These are phyloP conservation scores for Apoda limacodes DNA, from an alignment of 2,888 invertebrate genomes.

Conservation along the genomic window DNA sequence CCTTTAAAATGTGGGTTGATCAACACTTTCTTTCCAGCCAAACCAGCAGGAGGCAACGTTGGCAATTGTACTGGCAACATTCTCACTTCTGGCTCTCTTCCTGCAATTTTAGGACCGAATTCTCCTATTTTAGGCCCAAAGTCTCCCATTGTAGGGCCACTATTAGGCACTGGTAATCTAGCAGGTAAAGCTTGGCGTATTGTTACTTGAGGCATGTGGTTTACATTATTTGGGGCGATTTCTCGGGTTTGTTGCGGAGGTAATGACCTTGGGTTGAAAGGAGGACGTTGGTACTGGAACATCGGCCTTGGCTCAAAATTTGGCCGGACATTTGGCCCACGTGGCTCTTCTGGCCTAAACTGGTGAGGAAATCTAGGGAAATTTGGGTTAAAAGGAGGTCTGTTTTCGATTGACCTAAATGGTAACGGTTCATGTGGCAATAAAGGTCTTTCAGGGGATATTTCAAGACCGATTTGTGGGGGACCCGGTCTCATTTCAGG, in stretches of 20 bases:
- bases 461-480: slow-evolving; percentile 25
- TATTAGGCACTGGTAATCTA: slow-evolving; percentile 8
- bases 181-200: slow-evolving; percentile 34
- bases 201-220: slow-evolving; percentile 44
- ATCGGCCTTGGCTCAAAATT: slow-evolving; percentile 34
- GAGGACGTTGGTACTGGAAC: slow-evolving; percentile 31
- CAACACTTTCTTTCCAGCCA: slow-evolving; percentile 71
- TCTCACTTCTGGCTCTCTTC: slow-evolving; percentile 44
- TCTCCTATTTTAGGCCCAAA: slow-evolving; percentile 14
- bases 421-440: slow-evolving; percentile 24
- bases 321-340: slow-evolving; percentile 23
- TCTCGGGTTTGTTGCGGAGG: slow-evolving; percentile 29
- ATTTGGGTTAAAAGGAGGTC: slow-evolving; percentile 23
- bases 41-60: slow-evolving; percentile 39
- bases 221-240: slow-evolving; percentile 29
- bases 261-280: slow-evolving; percentile 23
- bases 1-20: slow-evolving; percentile 78
- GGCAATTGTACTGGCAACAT: slow-evolving; percentile 53
- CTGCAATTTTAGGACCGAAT: slow-evolving; percentile 16
- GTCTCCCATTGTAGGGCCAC: background rate
- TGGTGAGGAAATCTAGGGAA: slow-evolving; percentile 22
- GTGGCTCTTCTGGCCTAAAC: slow-evolving; percentile 29
- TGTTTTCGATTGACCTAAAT: slow-evolving; percentile 25
- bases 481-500: slow-evolving; percentile 4
- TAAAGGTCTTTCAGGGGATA: slow-evolving; percentile 31